Evolutionary conservation across 37 sponge, comb jelly and placozoan species (phyloP), one percentile per base, ranked within the genome.

Genomic region (Cladorhizidae sp.): DNA sequence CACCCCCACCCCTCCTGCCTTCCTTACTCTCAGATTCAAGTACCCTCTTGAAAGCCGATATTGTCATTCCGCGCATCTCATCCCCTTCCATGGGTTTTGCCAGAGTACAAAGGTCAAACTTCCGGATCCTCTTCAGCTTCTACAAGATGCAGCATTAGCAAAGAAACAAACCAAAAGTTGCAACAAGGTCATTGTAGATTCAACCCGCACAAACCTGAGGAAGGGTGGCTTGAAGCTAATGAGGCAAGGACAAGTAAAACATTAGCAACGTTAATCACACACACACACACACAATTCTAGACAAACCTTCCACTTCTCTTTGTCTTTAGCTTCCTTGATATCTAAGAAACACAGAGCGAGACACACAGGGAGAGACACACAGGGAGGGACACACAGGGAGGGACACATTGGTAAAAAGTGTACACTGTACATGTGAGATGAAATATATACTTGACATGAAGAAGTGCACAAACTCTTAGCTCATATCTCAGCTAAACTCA

Each of bases 61-160:
- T 28, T 7, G 82, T 32, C 73, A 91, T 54, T 15, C 40, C n/a
- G 0, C 61, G 39, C 22, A 36, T 40, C 40, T 72, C 42, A 2
- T 41, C 77, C 28, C 31, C 36, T 26, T 61, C 22, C 38, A 90
- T 9, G 0, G 59, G 77, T 1, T 33, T 55, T 5, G 79, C 84
- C 41, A 89, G 61, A 74, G 56, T 73, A 18, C 84, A 75, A 1
- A 93, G 70, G 51, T 84, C 74, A 64, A 89, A 93, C 61, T 77
- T 64, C 22, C 61, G 83, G 52, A 89, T 93, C 61, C 67, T 82
- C 72, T 90, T 93, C 50, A 90, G 55, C 68, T 87, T 86, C 92
- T 93, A 87, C 49, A 67, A 1, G 58, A 28, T n/a, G n/a, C n/a
- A n/a, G n/a, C n/a, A n/a, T n/a, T 37, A 18, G 3, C 31, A 51